Evolutionary conservation across 1,140 invertebrate species (phyloP).

Genomic region (Heliothis subflexa): DNA sequence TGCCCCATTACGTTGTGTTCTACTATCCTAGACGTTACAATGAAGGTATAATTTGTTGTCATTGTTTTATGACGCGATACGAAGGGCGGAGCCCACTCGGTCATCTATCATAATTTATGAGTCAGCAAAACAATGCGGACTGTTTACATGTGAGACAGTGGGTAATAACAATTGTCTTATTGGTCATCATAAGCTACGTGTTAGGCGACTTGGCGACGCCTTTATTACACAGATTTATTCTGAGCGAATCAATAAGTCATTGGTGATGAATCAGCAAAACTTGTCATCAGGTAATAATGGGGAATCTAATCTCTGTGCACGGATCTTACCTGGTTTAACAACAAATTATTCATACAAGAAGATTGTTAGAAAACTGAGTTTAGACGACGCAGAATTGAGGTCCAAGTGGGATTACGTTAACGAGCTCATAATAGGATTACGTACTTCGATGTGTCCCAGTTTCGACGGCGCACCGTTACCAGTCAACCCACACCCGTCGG

Average conservation of each 20-base stretch:
- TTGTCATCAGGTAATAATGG: neutral
- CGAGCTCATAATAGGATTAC: constrained; percentile 84
- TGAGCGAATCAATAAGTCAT: constrained; percentile 47
- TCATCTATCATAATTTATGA: constrained; percentile 74
- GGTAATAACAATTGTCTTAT: constrained; percentile 44
- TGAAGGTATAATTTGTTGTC: constrained; percentile 73
- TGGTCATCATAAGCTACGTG: constrained; percentile 43
- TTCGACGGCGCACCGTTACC: constrained; percentile 75
- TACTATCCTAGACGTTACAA: constrained; percentile 55
- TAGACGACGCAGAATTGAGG: constrained; percentile 53
- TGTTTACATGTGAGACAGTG: constrained; percentile 46
- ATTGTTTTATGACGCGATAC: constrained; percentile 66
- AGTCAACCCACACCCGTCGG: constrained; percentile 53
- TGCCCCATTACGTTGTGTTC: constrained; percentile 20
- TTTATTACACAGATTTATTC: constrained; percentile 48
- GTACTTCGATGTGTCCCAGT: constrained; percentile 75
- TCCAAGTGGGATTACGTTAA: constrained; percentile 77
- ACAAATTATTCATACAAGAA: constrained; percentile 16
- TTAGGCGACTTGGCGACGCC: constrained; percentile 54
- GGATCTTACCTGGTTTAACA: constrained; percentile 1
- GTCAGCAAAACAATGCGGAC: constrained; percentile 57
- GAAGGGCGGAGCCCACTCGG: constrained; percentile 62
- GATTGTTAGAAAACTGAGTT: constrained; percentile 40
- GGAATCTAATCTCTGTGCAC: constrained; percentile 3
- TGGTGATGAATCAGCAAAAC: constrained; percentile 47